These are phyloP conservation scores for Prionailurus viverrinus DNA, from an alignment of 2,113 vertebrate genomes.

Conservation along the genomic window DNA sequence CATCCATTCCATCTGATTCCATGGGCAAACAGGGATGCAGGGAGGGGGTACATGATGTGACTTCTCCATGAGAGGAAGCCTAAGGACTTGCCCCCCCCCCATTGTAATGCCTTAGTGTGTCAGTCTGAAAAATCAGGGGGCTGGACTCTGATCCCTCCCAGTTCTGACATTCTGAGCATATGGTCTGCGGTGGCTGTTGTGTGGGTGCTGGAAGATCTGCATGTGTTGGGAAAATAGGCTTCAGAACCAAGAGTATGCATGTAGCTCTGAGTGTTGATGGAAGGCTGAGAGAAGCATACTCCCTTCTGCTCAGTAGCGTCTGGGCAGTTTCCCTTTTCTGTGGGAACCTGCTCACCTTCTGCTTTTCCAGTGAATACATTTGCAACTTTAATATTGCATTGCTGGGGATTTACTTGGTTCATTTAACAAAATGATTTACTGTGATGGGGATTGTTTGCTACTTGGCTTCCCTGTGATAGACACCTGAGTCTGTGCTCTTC, in stretches of 20 bases:
- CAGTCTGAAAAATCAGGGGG: background rate
- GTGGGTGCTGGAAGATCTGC: background rate
- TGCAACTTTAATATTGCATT: background rate
- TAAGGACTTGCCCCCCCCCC: background rate
- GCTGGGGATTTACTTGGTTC: background rate
- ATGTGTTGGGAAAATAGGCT: background rate
- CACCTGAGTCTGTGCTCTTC: background rate
- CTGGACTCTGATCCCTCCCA: background rate
- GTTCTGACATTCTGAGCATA: background rate
- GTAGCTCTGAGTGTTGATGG: background rate
- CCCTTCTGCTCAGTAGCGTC: background rate
- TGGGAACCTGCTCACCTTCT: background rate
- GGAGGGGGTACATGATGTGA: background rate
- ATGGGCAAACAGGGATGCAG: background rate
- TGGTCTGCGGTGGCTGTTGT: background rate
- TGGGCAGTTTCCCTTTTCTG: background rate
- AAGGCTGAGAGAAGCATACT: background rate
- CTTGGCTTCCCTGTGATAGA: fast-evolving
- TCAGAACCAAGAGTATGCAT: background rate
- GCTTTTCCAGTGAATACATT: background rate
- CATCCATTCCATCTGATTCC: background rate
- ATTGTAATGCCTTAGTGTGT: background rate
- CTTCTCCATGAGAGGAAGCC: background rate
- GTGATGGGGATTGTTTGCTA: background rate
- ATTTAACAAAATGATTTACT: background rate